These are phyloP conservation scores for Microhierax caerulescens DNA, from an alignment of 2,797 vertebrate species.

Conservation along the genomic window DNA sequence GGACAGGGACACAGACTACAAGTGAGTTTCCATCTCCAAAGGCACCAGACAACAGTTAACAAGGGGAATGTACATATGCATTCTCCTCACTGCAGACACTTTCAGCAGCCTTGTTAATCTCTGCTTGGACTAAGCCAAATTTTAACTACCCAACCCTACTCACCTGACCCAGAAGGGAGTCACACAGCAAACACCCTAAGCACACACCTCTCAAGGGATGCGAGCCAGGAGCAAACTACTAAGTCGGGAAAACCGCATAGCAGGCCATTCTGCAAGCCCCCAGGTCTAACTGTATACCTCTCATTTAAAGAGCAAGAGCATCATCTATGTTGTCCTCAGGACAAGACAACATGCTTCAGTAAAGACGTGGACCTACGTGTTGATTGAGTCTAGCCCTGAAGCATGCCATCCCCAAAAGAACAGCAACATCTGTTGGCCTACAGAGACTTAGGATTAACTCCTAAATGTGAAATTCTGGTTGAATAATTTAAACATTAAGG, in stretches of 20 bases:
- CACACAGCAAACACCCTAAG: not conserved
- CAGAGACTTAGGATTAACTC: not conserved
- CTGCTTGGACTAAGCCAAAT: not conserved
- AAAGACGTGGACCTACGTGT: not conserved
- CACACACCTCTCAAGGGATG: not conserved
- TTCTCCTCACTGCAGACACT: not conserved
- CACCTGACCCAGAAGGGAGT: not conserved
- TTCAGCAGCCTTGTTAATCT: not conserved
- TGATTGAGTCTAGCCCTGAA: not conserved
- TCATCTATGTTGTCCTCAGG: not conserved
- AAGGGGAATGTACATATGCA: accelerated
- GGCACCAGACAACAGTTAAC: not conserved
- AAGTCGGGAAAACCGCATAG: not conserved
- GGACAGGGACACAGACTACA: not conserved
- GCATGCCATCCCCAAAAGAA: not conserved
- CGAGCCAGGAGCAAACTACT: not conserved
- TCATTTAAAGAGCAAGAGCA: not conserved
- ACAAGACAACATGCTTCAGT: not conserved
- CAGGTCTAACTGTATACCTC: not conserved
- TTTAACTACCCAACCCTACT: not conserved
- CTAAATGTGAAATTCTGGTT: not conserved
- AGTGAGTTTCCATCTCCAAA: not conserved
- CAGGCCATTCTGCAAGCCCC: not conserved
- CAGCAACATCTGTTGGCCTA: not conserved
- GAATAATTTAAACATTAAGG: not conserved